phyloP scores from a whole-genome alignment of 1,140 invertebrate species.

The Pemphigus obesinymphae region DNA sequence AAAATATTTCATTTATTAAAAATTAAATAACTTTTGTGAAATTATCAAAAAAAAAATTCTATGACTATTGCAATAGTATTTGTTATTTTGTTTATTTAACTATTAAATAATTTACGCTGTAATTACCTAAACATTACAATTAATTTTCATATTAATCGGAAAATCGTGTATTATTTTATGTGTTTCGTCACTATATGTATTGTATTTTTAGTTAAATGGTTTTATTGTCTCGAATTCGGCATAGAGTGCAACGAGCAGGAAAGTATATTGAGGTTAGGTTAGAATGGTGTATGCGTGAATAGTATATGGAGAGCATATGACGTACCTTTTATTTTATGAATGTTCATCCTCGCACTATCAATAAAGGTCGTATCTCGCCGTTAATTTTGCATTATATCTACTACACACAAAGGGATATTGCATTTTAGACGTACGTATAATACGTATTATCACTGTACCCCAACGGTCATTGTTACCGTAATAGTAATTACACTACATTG shows the following conservation, averaged over 20 bases:
- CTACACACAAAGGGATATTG: constrained; percentile 4
- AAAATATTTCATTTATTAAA: no score
- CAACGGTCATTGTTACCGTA: constrained; percentile 8
- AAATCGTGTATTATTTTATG: no score
- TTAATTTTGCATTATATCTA: constrained; percentile 1
- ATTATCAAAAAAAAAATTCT: no score
- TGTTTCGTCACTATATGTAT: no score
- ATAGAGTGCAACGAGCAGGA: neutral
- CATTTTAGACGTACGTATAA: neutral
- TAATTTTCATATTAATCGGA: no score
- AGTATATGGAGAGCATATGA: neutral
- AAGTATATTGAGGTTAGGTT: neutral
- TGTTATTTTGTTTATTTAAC: no score
- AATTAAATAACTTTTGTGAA: no score
- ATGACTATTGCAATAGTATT: no score
- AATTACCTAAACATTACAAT: no score
- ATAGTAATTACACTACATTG: neutral
- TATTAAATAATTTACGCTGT: no score
- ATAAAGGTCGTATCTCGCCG: neutral
- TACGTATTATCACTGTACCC: neutral
- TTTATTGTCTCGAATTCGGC: neutral
- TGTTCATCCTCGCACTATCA: neutral
- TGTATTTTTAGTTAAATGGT: neutral
- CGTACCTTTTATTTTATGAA: neutral
- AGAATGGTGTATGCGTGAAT: neutral